phyloP scores from a whole-genome alignment of 2,113 vertebrate genomes.

The Brevimyrus niger region DNA sequence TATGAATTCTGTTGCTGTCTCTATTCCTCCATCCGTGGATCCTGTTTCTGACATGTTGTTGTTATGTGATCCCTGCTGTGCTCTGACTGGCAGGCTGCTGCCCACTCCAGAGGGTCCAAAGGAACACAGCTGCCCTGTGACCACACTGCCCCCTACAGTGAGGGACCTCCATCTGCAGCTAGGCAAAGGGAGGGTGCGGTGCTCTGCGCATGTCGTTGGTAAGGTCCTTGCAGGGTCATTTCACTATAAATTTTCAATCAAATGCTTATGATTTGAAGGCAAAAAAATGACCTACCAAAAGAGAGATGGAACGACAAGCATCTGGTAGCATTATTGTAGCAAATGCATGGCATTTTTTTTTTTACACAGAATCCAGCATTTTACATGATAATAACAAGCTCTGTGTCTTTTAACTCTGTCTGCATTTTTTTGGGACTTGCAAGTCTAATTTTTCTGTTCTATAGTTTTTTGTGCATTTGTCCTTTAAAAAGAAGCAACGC shows the following conservation, averaged over 20 bases:
- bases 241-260: not conserved
- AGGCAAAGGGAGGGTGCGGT: slow-evolving; percentile 67
- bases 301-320: not conserved
- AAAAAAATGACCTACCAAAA: not conserved
- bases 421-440: not conserved
- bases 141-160: slow-evolving; percentile 50
- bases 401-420: not conserved
- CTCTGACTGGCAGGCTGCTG: slow-evolving; percentile 43
- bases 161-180: slow-evolving; percentile 70
- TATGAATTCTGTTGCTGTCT: not conserved
- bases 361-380: not conserved
- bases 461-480: not conserved
- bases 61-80: not conserved
- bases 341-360: not conserved
- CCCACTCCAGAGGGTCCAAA: slow-evolving; percentile 39
- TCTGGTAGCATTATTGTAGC: not conserved
- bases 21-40: not conserved
- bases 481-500: not conserved
- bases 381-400: not conserved
- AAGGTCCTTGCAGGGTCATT: slow-evolving; percentile 32
- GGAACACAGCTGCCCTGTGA: slow-evolving; percentile 6
- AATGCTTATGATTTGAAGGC: not conserved
- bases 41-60: not conserved
- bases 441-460: not conserved
- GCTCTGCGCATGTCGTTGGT: slow-evolving; percentile 78